Percentiles rank a stretch among this genome's conserved stretches.
These are phyloP conservation scores for Drosophila kuntzei DNA, from an alignment of 2,888 invertebrate species.

Conservation along the genomic window DNA sequence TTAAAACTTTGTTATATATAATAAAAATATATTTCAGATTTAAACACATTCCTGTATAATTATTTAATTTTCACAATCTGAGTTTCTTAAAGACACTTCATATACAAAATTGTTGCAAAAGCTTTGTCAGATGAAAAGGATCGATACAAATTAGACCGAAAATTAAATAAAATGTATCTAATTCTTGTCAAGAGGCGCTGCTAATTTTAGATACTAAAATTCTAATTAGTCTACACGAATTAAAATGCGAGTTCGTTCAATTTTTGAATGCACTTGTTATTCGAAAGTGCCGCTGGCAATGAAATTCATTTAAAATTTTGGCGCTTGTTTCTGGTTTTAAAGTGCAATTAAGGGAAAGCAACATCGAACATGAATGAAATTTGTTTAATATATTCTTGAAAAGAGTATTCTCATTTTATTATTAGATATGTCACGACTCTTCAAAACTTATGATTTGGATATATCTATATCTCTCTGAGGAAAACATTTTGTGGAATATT, in stretches of 20 bases:
- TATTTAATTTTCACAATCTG: too few species aligned
- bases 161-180: slow-evolving; percentile 41
- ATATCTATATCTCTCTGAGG: too few species aligned
- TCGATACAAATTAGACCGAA: not conserved
- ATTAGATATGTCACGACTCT: not conserved
- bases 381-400: slow-evolving; percentile 27
- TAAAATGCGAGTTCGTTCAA: slow-evolving; percentile 26
- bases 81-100: not conserved
- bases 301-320: slow-evolving; percentile 59
- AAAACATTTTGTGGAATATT: too few species aligned
- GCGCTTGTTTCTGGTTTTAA: slow-evolving; percentile 53
- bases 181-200: slow-evolving; percentile 33
- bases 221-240: slow-evolving; percentile 54
- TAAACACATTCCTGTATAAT: too few species aligned
- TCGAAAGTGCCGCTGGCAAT: slow-evolving; percentile 45
- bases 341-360: slow-evolving; percentile 58
- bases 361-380: slow-evolving; percentile 31
- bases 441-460: too few species aligned
- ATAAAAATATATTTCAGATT: slow-evolving; percentile 3
- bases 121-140: too few species aligned
- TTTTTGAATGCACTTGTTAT: slow-evolving; percentile 39
- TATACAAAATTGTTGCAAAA: too few species aligned
- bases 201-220: slow-evolving; percentile 56
- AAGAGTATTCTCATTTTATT: not conserved
- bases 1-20: not conserved